A percentile compares a stretch with the other conserved stretches of the same genome.
These are phyloP conservation scores for Phyllotreta cruciferae DNA, from an alignment of 2,888 invertebrate genomes.

Conservation along the genomic window DNA sequence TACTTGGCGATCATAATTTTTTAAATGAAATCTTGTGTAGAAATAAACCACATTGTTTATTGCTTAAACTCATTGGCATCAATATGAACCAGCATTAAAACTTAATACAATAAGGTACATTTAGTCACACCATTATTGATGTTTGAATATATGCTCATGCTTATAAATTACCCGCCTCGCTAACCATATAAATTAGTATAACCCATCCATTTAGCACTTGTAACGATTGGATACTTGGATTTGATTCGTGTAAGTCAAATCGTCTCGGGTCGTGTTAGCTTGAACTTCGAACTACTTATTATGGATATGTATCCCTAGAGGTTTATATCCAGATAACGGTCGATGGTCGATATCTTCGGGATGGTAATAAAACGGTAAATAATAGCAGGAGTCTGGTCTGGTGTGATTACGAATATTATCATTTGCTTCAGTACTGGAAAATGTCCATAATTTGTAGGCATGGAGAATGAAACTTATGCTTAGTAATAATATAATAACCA, in stretches of 20 bases:
- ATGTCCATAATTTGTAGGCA: no score
- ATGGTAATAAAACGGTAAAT: constrained; percentile 20
- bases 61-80: no score
- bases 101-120: no score
- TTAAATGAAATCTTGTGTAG: no score
- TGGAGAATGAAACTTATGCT: no score
- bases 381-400: constrained; percentile 13
- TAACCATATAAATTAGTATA: constrained; percentile 26
- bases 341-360: constrained; percentile 17
- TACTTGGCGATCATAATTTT: neutral
- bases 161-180: constrained; percentile 15
- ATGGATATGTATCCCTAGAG: constrained; percentile 20
- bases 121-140: constrained; percentile 13
- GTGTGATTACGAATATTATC: constrained; percentile 15
- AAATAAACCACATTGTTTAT: no score
- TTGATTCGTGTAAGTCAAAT: constrained; percentile 29
- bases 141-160: constrained; percentile 14
- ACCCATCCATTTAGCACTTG: constrained; percentile 25
- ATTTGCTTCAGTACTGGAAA: neutral
- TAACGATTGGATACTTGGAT: constrained; percentile 25
- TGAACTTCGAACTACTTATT: constrained; percentile 22
- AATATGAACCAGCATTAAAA: no score
- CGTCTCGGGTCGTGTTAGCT: constrained; percentile 18
- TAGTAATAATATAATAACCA: no score
- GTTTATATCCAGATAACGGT: constrained; percentile 18